A percentile compares a stretch with the other conserved stretches of the same genome.
Evolutionary conservation across 1,140 invertebrate genomes (phyloP).

Genomic region (Drosophila bifasciata): DNA sequence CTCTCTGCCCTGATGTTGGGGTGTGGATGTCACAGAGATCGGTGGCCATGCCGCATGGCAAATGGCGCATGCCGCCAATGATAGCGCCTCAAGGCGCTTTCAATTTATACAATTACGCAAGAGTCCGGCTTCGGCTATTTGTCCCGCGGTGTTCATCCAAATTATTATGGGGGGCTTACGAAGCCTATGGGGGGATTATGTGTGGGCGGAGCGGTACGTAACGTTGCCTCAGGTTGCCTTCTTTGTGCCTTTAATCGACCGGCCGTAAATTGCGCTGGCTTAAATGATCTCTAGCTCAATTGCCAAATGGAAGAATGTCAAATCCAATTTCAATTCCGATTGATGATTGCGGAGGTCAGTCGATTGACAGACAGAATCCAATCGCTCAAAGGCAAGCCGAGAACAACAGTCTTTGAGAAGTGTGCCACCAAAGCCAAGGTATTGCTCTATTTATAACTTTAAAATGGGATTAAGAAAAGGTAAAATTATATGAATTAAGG

Average conservation of each 20-base stretch:
- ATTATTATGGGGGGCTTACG: slow-evolving; percentile 2
- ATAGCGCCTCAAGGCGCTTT: slow-evolving; percentile 79
- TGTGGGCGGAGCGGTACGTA: slow-evolving; percentile 14
- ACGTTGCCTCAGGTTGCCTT: slow-evolving; percentile 29
- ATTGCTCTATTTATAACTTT: too few relatives aligned
- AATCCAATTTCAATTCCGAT: slow-evolving; percentile 72
- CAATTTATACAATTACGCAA: slow-evolving; percentile 79
- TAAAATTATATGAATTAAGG: too few relatives aligned
- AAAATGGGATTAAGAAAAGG: too few relatives aligned
- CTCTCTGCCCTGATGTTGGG: slow-evolving; percentile 4
- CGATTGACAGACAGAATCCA: neutral
- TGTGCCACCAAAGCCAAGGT: too few relatives aligned
- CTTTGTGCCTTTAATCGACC: slow-evolving; percentile 62
- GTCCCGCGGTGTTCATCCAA: slow-evolving; percentile 13
- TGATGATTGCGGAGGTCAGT: slow-evolving; percentile 43
- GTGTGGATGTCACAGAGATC: slow-evolving; percentile 40
- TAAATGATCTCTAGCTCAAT: slow-evolving; percentile 69
- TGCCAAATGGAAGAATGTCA: slow-evolving; percentile 62
- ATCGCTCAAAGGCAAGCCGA: too few relatives aligned
- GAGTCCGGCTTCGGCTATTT: slow-evolving; percentile 14
- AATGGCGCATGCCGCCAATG: slow-evolving; percentile 67
- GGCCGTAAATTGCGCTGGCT: slow-evolving; percentile 58
- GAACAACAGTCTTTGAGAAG: too few relatives aligned
- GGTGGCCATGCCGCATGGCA: slow-evolving; percentile 47
- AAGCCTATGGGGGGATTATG: neutral